Percentiles rank a stretch among this genome's conserved stretches.
phyloP scores from a whole-genome alignment of 37 sponge, comb jelly and placozoan species.

The Beroe ovata region DNA sequence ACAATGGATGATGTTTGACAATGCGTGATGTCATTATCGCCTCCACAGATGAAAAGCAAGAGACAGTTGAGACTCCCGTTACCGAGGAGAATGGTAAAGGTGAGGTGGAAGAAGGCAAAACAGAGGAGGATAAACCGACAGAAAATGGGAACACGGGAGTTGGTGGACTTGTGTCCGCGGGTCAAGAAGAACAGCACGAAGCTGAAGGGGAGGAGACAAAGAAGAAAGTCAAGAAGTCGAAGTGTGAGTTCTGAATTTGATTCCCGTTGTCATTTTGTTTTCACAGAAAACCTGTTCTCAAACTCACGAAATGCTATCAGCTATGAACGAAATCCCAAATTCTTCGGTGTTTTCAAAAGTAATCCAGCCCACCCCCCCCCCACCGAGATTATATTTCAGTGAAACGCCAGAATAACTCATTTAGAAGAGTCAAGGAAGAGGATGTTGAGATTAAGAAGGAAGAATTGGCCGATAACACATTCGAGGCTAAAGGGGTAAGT shows the following conservation, averaged over 20 bases:
- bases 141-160: no score
- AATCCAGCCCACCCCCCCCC: neutral
- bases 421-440: conserved; percentile 76
- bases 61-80: neutral
- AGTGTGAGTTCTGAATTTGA: neutral
- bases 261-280: no score
- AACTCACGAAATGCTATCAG: no score
- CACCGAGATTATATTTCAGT: conserved; percentile 8
- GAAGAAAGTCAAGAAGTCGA: neutral
- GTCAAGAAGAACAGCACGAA: neutral
- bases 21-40: no score
- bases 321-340: no score
- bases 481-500: conserved; percentile 84
- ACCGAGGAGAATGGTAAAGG: neutral
- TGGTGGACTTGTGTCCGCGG: neutral
- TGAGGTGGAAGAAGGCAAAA: neutral
- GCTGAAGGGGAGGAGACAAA: conserved; percentile 30
- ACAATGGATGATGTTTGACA: no score
- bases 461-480: conserved; percentile 79
- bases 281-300: no score
- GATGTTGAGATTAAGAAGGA: conserved; percentile 70
- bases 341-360: neutral
- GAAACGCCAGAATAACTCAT: conserved; percentile 67
- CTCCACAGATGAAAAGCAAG: neutral
- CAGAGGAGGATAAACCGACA: no score